Base-by-base conservation (phyloP, 2,113 vertebrate species). In the Crotalus helleri region DNA sequence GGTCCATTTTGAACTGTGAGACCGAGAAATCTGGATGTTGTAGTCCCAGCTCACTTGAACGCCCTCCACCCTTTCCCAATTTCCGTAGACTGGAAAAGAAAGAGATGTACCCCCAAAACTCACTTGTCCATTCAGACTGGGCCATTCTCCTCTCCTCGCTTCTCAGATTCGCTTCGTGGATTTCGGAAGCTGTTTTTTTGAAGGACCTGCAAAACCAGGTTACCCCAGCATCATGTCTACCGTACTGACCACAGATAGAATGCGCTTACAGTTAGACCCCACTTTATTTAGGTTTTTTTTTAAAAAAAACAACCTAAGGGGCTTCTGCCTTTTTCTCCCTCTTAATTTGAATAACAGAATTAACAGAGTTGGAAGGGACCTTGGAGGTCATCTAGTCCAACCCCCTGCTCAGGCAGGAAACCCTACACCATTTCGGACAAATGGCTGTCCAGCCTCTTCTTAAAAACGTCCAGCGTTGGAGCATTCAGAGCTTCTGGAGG, bases 41-140 rank as follows among this genome's bases (percentile, higher is more conserved):
- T 39, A 39, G 17, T 39, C 17, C 69, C 69, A 81, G 17, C 33
- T 19, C 7, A 39, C n/a, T 19, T 74, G n/a, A 74, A 74, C 5
- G 1, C 0, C 64, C 5, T 5, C 33, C 26, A 1, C 26, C 21
- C 2, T 3, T 12, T 12, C 53, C 53, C 17, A 1, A 19, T 39
- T 81, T 39, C 17, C 19, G 33, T 39, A 33, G 69, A 81, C 26
- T 15, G 21, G 12, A 51, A 29, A 49, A 2, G n/a, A 13, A 81
- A 15, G 10, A 81, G 19, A n/a, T 0, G 5, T 54, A 57, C 8
- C 3, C 10, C 21, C 8, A 2, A 93, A 96, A 97, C 98, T 98
- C 92, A 98, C 98, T 94, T 91, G 94, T 96, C 98, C 98, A 98
- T 23, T 95, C 96, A 1, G 94, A 89, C 1, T 95, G 95, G 85